phyloP scores from a whole-genome alignment of 2,113 vertebrate species.

The Trogon melanurus region DNA sequence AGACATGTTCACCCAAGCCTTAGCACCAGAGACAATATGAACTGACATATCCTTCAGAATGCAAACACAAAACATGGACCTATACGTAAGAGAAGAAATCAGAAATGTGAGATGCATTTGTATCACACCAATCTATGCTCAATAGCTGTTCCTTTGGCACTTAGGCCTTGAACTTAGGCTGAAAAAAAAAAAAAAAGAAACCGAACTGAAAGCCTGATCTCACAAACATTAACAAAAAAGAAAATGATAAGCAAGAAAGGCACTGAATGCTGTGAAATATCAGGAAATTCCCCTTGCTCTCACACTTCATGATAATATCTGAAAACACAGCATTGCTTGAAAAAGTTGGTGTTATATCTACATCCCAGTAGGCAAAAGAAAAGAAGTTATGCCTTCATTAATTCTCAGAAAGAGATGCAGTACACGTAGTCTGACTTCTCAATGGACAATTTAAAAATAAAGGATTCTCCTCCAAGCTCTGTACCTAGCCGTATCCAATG shows the following conservation, averaged over 20 bases:
- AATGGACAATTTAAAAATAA: not conserved
- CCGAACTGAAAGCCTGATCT: not conserved
- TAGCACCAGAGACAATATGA: not conserved
- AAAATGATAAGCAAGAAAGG: not conserved
- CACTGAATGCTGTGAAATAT: not conserved
- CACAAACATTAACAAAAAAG: not conserved
- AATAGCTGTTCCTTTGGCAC: not conserved
- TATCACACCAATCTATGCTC: not conserved
- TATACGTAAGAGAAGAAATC: fast-evolving
- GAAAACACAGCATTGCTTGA: not conserved
- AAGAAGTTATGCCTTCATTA: not conserved
- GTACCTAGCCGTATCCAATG: not conserved
- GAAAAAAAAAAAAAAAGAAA: not conserved
- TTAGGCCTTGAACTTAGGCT: not conserved
- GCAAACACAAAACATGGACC: not conserved
- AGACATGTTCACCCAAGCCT: not conserved
- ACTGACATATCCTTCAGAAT: fast-evolving
- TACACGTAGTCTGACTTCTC: not conserved
- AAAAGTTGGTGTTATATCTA: not conserved
- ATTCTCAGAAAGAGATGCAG: not conserved
- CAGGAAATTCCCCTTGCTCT: not conserved
- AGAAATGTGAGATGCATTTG: not conserved
- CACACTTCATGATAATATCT: not conserved
- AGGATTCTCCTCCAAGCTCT: not conserved
- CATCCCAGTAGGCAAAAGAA: not conserved